Evolutionary conservation across 2,888 invertebrate species (phyloP).

Genomic region (Ophioninae sp.): DNA sequence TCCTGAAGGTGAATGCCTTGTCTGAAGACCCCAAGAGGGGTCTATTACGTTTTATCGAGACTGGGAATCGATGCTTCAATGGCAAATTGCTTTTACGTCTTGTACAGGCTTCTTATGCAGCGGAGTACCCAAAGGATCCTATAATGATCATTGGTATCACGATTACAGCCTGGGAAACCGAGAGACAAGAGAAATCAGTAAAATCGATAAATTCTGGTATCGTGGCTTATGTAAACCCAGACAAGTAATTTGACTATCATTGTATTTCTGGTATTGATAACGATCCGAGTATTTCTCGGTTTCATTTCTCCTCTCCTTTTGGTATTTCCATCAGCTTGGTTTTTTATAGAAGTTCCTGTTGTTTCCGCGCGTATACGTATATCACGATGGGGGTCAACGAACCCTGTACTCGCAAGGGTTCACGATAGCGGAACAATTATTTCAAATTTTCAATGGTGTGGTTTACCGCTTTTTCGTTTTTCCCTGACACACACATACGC

Average conservation of each 20-base stretch:
- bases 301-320: not conserved
- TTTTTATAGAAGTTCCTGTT: slow-evolving; percentile 7
- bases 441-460: slow-evolving; percentile 57
- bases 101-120: slow-evolving; percentile 5
- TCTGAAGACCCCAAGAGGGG: too few relatives aligned
- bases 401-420: slow-evolving; percentile 43
- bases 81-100: slow-evolving; percentile 24
- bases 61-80: slow-evolving; percentile 9
- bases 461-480: slow-evolving; percentile 13
- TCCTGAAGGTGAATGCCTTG: too few relatives aligned
- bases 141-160: slow-evolving; percentile 22
- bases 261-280: not conserved
- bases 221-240: slow-evolving; percentile 13
- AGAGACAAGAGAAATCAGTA: slow-evolving; percentile 2
- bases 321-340: not conserved
- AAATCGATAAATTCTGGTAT: slow-evolving; percentile 20
- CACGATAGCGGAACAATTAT: slow-evolving; percentile 59
- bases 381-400: slow-evolving; percentile 63
- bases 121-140: not conserved
- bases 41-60: slow-evolving; percentile 29
- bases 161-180: slow-evolving; percentile 9
- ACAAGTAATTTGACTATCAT: slow-evolving; percentile 10
- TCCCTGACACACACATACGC: slow-evolving; percentile 6
- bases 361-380: slow-evolving; percentile 44
- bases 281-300: not conserved